These are phyloP conservation scores for Stenchaetothrips biformis DNA, from an alignment of 2,888 invertebrate genomes.

Conservation along the genomic window DNA sequence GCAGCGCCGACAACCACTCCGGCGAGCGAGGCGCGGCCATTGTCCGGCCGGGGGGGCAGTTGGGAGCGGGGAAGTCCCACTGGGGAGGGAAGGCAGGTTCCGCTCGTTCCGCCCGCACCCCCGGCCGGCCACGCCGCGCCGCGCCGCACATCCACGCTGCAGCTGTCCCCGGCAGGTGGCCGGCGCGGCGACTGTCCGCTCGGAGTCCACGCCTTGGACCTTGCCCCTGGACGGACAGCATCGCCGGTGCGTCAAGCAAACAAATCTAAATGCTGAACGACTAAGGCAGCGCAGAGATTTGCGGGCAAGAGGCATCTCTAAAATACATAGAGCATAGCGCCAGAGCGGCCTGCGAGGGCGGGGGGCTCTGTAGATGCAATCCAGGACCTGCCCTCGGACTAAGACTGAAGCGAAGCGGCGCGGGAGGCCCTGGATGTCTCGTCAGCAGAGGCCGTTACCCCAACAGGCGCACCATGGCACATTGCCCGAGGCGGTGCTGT, in stretches of 20 bases:
- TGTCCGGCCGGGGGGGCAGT: background rate
- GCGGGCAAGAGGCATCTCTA: no score
- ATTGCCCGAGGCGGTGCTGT: slow-evolving; percentile 48
- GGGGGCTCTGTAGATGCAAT: background rate
- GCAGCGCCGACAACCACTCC: slow-evolving; percentile 10
- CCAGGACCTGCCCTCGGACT: background rate
- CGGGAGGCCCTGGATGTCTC: slow-evolving; percentile 41
- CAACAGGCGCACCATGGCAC: slow-evolving; percentile 83
- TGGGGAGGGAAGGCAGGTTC: background rate
- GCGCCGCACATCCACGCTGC: background rate
- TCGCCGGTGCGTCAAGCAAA: background rate
- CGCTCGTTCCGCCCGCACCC: background rate
- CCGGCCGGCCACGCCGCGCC: background rate
- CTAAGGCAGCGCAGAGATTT: no score
- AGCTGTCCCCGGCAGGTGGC: background rate
- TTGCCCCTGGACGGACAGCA: background rate
- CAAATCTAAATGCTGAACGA: no score
- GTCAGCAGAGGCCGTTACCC: slow-evolving; percentile 71
- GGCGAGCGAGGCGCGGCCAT: background rate
- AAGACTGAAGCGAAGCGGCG: slow-evolving; percentile 29
- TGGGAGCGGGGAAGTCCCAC: background rate
- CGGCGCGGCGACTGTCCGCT: background rate
- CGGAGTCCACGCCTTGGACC: background rate
- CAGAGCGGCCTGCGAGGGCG: no score
- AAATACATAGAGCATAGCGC: no score